Base-by-base conservation (phyloP, 2,797 vertebrate species). In the Microcaecilia unicolor region DNA sequence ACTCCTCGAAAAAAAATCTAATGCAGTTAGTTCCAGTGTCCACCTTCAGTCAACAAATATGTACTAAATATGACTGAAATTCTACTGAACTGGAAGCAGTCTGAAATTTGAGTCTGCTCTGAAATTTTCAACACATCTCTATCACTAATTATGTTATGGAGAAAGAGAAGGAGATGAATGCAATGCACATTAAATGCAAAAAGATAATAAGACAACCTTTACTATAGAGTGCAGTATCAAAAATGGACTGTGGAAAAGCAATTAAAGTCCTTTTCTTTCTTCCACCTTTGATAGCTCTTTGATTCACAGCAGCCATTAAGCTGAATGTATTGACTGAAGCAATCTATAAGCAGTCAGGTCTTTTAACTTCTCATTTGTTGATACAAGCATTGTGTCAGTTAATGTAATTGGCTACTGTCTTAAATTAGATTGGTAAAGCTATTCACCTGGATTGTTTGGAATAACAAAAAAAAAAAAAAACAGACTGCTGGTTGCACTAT, bases 371-470 rank as follows among this genome's bases (percentile, higher is more conserved):
- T 37, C 19, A 17, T 33, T 13, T 50, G 37, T 29, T 26, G 22
- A 31, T 53, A 31, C 28, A 4, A 36, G 26, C 14, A 19, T 52
- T 27, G 25, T 48, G 31, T 32, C 33, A 51, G 23, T 39, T 67
- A 47, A 63, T 47, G 45, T 52, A 44, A 65, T 34, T 37, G 32
- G n/a, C 27, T 30, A 24, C 8, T 15, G 4, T 41, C 44, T 42
- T 50, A 22, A 20, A 42, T 43, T 40, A 22, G 16, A 39, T 6
- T 28, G 20, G 35, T 35, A 61, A 31, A 12, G 17, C 25, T 20
- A 31, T 20, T n/a, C 13, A 17, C 5, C 13, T 13, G 2, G 14
- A 26, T n/a, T 42, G 20, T n/a, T 32, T n/a, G 24, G 13, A 9
- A 12, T 9, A 41, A 44, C 28, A 38, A 46, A 43, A 16, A 10